Evolutionary conservation across 37 sponge, comb jelly and placozoan genomes (phyloP), one percentile per base, ranked within the genome.

Genomic region (Spongilla lacustris): DNA sequence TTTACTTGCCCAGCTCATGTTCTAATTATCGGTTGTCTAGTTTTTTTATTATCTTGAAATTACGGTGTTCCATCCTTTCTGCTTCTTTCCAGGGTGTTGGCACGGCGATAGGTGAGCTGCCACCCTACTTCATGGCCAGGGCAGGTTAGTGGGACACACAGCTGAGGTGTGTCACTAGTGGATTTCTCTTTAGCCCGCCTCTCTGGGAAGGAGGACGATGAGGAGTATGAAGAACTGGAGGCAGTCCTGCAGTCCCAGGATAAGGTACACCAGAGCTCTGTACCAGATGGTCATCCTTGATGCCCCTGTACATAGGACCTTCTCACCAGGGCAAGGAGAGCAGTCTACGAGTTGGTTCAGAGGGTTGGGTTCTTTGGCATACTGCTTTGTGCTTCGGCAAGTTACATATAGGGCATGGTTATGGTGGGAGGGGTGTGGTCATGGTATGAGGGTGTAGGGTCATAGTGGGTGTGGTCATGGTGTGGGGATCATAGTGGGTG

Each of bases 81-180:
- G 46, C 8, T 46, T 46, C 46, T 75, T 23, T 9, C 3, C 67
- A 96, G 96, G 98, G 99, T 32, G 86, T 89, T 80, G 99, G 99
- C 5, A 97, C 99, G 19, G 99, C 99, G 21, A 77, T 99, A 34
- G 99, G 99, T 30, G 99, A 99, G 68, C 83, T 99, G 31, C 99
- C 99, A 48, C 99, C 99, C 22, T 99, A 99, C 76, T 99, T 99
- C 91, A 97, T 99, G 97, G 99, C 99, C 33, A 84, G 97, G 81
- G 97, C 99, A 76, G 94, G 94, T 94, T 30, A 38, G 36, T 66
- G 83, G 30, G 30, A 46, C 46, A 46, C 46, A 46, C 46, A 67
- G 4, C 4, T 2, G 6, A 4, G 67, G 29, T 25, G n/a, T 78
- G 29, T 80, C 25, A 29, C 9, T 22, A 79, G 9, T 50, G 5